phyloP scores from a whole-genome alignment of 2,888 invertebrate genomes.

The Lasioglossum marginatum region DNA sequence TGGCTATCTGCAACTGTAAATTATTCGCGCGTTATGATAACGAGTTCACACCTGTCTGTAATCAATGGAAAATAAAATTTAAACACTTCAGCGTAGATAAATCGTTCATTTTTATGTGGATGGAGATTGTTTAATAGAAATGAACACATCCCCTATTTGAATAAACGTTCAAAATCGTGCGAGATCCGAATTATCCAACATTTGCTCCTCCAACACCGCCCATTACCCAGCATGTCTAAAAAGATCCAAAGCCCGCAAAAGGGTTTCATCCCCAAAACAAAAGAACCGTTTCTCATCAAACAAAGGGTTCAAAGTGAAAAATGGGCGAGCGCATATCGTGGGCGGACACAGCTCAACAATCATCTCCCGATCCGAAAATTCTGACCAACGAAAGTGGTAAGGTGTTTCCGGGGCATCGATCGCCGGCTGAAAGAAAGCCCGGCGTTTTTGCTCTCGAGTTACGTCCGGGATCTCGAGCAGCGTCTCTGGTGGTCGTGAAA shows the following conservation, averaged over 20 bases:
- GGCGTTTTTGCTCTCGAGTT: conserved; percentile 1
- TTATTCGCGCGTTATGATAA: not conserved
- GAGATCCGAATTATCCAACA: not conserved
- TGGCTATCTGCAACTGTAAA: not conserved
- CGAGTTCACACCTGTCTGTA: not conserved
- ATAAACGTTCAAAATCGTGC: too few species aligned
- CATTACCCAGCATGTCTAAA: not conserved
- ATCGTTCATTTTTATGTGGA: not conserved
- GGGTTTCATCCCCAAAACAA: not conserved
- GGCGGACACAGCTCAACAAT: not conserved
- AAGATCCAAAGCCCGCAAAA: not conserved
- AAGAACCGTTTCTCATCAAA: not conserved
- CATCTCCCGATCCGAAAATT: not conserved
- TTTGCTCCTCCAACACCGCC: not conserved
- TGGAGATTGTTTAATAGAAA: not conserved
- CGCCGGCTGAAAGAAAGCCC: not conserved
- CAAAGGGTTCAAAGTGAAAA: not conserved
- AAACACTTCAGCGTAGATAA: not conserved
- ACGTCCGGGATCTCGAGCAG: conserved; percentile 10
- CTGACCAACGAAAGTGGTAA: not conserved
- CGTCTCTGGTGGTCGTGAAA: not conserved
- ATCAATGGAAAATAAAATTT: not conserved
- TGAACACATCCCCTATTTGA: not conserved
- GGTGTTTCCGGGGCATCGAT: conserved; percentile 7
- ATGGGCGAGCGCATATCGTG: not conserved